phyloP scores from a whole-genome alignment of 2,113 vertebrate genomes.

The Hymenochirus boettgeri region DNA sequence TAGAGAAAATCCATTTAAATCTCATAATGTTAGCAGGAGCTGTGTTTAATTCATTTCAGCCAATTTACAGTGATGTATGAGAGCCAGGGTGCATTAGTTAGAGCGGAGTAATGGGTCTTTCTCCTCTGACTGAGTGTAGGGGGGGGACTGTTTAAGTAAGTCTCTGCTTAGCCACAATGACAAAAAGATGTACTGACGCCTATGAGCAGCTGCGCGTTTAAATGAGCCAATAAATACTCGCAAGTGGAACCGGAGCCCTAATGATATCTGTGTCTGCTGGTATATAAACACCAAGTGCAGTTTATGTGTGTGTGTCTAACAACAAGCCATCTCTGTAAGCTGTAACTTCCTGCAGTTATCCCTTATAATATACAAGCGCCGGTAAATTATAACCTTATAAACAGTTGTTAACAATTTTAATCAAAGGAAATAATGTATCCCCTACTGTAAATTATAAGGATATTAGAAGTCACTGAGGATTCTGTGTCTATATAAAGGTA shows the following conservation, averaged over 20 bases:
- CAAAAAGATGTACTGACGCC: constrained; percentile 90
- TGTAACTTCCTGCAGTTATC: too few relatives aligned
- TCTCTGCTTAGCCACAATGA: constrained; percentile 73
- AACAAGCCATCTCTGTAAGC: too few relatives aligned
- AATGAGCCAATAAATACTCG: constrained; percentile 77
- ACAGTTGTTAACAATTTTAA: too few relatives aligned
- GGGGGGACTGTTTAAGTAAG: constrained; percentile 72
- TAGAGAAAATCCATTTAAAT: constrained; percentile 99
- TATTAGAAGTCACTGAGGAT: too few relatives aligned
- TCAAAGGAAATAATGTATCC: too few relatives aligned
- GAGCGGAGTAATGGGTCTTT: constrained; percentile 52
- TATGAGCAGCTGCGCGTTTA: constrained; percentile 61
- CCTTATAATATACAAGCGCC: too few relatives aligned
- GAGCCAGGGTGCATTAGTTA: constrained; percentile 96
- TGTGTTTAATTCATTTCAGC: constrained; percentile 99
- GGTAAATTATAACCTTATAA: too few relatives aligned
- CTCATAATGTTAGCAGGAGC: constrained; percentile 99
- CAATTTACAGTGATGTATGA: constrained; percentile 99
- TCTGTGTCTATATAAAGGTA: too few relatives aligned
- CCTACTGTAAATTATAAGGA: too few relatives aligned
- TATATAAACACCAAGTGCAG: too few relatives aligned
- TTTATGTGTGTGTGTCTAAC: too few relatives aligned
- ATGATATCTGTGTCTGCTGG: too few relatives aligned
- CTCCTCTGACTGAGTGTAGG: constrained; percentile 53
- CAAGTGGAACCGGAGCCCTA: constrained; percentile 63